phyloP scores from a whole-genome alignment of 2,888 invertebrate genomes.

The Spisula subtruncata region DNA sequence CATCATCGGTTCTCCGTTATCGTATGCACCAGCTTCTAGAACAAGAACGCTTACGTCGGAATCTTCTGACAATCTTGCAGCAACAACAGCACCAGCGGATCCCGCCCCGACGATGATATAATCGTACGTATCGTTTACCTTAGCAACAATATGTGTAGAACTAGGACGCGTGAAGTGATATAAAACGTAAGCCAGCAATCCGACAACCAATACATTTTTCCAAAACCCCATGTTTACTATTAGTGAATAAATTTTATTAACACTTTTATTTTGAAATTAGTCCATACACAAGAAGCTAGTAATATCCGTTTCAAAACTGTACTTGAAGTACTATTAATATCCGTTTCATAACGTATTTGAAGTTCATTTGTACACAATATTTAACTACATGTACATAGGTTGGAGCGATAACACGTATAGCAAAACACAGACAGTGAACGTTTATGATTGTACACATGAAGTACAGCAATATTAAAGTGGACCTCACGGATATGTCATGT shows the following conservation, averaged over 20 bases:
- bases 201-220: background rate
- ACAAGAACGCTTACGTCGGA: constrained; percentile 82
- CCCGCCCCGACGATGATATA: constrained; percentile 87
- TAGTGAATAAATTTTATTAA: background rate
- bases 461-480: too few species aligned
- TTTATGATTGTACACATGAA: too few species aligned
- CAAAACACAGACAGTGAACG: too few species aligned
- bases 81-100: constrained; percentile 88
- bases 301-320: too few species aligned
- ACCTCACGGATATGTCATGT: too few species aligned
- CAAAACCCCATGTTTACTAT: background rate
- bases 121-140: constrained; percentile 50
- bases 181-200: constrained; percentile 26
- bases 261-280: too few species aligned
- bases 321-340: too few species aligned
- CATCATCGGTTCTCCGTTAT: constrained; percentile 81
- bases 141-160: background rate
- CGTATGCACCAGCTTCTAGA: constrained; percentile 88
- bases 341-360: too few species aligned
- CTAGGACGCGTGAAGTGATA: constrained; percentile 21
- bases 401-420: too few species aligned
- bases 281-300: too few species aligned
- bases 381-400: too few species aligned
- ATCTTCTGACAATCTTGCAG: constrained; percentile 88
- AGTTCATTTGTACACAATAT: too few species aligned